These are phyloP conservation scores for Ophion slaviceki DNA, from an alignment of 2,888 invertebrate genomes.

Conservation along the genomic window DNA sequence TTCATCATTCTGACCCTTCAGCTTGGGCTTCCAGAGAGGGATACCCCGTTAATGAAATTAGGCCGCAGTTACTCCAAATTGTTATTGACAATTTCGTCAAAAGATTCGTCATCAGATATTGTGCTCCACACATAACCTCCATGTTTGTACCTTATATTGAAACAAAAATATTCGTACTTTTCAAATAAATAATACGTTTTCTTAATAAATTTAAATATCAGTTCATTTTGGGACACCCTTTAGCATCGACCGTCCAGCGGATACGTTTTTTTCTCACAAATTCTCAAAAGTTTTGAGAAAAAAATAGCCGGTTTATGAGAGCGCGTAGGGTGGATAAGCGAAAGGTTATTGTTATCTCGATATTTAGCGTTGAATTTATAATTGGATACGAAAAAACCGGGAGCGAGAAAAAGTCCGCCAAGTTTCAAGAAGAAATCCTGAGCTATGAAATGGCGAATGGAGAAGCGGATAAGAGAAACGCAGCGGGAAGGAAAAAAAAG, in stretches of 20 bases:
- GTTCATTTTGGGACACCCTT: too few species aligned
- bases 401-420: constrained; percentile 12
- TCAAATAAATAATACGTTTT: too few species aligned
- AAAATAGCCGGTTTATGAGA: neutral
- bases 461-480: constrained; percentile 49
- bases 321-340: neutral
- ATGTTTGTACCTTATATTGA: too few species aligned
- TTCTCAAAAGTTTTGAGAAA: constrained; percentile 1
- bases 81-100: too few species aligned
- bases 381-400: constrained; percentile 39
- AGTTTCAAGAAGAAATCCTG: constrained; percentile 60
- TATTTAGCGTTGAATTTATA: constrained; percentile 56
- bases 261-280: neutral
- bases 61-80: too few species aligned
- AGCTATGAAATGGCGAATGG: constrained; percentile 61
- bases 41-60: too few species aligned
- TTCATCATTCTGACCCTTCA: too few species aligned
- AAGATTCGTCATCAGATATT: too few species aligned
- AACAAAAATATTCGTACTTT: too few species aligned
- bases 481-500: constrained; percentile 30
- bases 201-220: too few species aligned
- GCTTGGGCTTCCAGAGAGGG: too few species aligned
- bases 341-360: constrained; percentile 33
- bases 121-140: too few species aligned
- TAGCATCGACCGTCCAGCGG: neutral